Percentiles rank a stretch among this genome's conserved stretches.
Conservation (phyloP, 2,888 invertebrate species). For the Perizoma flavofasciatum region DNA sequence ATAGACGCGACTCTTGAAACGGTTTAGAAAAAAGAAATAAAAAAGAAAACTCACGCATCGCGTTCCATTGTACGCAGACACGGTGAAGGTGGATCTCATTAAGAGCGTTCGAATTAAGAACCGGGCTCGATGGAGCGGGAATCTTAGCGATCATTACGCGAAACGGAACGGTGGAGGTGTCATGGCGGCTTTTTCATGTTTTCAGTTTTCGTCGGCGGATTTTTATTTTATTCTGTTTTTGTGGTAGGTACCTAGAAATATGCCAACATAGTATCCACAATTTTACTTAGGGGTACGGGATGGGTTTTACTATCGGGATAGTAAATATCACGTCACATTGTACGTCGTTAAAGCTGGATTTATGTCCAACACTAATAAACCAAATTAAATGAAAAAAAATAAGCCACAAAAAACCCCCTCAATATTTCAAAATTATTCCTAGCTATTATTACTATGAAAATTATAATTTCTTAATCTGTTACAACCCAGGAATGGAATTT, state of each 20-base stretch:
- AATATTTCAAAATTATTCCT: too few relatives aligned
- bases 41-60: slow-evolving; percentile 74
- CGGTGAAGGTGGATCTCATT: slow-evolving; percentile 79
- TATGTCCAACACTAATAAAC: too few relatives aligned
- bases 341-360: too few relatives aligned
- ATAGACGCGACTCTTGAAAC: slow-evolving; percentile 70
- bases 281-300: too few relatives aligned
- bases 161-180: slow-evolving; percentile 56
- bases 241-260: too few relatives aligned
- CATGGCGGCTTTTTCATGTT: slow-evolving; percentile 41
- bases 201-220: slow-evolving; percentile 22
- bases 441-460: too few relatives aligned
- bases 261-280: too few relatives aligned
- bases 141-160: slow-evolving; percentile 81
- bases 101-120: slow-evolving; percentile 77
- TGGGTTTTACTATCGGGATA: too few relatives aligned
- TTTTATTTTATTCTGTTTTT: slow-evolving; percentile 19
- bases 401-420: too few relatives aligned
- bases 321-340: too few relatives aligned
- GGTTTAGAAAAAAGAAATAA: slow-evolving; percentile 57
- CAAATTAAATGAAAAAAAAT: too few relatives aligned
- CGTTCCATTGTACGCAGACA: slow-evolving; percentile 77
- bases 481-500: background rate
- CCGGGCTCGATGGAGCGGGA: slow-evolving; percentile 73
- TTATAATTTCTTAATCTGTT: too few relatives aligned